Evolutionary conservation across 2,797 vertebrate species (phyloP).

Genomic region (Mastacembelus armatus): DNA sequence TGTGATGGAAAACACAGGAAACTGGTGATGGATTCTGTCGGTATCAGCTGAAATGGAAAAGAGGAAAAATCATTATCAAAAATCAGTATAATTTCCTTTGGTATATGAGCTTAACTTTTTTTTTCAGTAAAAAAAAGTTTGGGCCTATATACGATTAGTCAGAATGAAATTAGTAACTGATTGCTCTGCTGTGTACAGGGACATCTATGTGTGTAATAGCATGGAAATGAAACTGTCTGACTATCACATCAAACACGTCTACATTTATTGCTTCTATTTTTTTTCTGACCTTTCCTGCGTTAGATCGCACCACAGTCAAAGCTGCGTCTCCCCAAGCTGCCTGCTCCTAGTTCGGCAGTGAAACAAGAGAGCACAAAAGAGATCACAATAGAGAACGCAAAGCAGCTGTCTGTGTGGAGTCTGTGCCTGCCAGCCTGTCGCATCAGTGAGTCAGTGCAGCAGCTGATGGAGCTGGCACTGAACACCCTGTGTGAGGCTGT

Average conservation of each 20-base stretch:
- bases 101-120: too few relatives aligned
- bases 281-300: background rate
- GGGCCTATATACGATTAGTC: too few relatives aligned
- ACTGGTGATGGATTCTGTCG: background rate
- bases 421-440: conserved; percentile 90
- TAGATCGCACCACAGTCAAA: conserved; percentile 90
- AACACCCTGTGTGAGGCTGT: conserved; percentile 91
- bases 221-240: too few relatives aligned
- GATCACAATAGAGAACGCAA: conserved; percentile 81
- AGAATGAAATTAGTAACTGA: too few relatives aligned
- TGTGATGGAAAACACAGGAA: background rate
- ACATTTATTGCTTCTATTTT: background rate
- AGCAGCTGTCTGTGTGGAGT: conserved; percentile 84
- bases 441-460: conserved; percentile 93
- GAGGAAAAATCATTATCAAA: too few relatives aligned
- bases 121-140: too few relatives aligned
- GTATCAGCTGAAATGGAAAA: background rate
- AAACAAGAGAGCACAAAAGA: conserved; percentile 65
- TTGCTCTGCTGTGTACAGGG: too few relatives aligned
- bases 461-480: conserved; percentile 92
- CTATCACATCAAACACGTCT: too few relatives aligned
- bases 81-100: too few relatives aligned
- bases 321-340: conserved; percentile 85
- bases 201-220: too few relatives aligned
- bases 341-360: conserved; percentile 65